Evolutionary conservation across 2,888 invertebrate genomes (phyloP), one percentile per base, ranked within the genome.

Genomic region (Acanthosoma haemorrhoidale): DNA sequence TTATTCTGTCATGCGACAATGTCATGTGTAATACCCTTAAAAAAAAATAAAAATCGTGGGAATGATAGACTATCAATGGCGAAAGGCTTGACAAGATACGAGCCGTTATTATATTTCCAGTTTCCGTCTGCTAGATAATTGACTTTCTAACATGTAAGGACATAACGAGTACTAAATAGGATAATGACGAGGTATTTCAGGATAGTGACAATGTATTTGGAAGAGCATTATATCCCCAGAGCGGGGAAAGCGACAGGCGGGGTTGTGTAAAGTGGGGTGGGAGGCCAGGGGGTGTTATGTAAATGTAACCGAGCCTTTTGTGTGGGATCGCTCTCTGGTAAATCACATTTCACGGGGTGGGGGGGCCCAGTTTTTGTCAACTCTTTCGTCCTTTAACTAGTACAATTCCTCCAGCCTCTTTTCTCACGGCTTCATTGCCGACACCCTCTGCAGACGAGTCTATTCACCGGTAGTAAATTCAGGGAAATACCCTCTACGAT

Each of bases 331-430:
- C 21, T 61, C 61, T 36, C 36, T 36, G 61, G 61, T 61, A 61
- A 61, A 61, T 61, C 61, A 61, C 61, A 36, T 61, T 61, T 36
- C 59, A 31, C 32, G 36, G 61, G n/a, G 61, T 34, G 61, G 5
- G n/a, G 32, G 43, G 25, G 51, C 25, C 51, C n/a, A 13, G 51
- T 51, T 51, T 51, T 51, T 51, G 51, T 51, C 51, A 51, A 51
- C 51, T 21, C 5, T n/a, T n/a, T n/a, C 51, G 51, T 25, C 25
- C 51, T 51, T 51, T 51, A 51, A 51, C 51, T 25, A 51, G 25
- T 51, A 51, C 51, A 51, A 51, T 51, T 51, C 51, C 51, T 25
- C 29, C 51, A 51, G 29, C n/a, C 51, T 51, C 25, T 51, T 51
- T 51, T 51, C 51, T 51, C 51, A 51, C 51, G 51, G 25, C 29